Percentiles rank a stretch among this genome's conserved stretches.
Conservation (phyloP, 2,888 invertebrate genomes). For the Volucella inanis region DNA sequence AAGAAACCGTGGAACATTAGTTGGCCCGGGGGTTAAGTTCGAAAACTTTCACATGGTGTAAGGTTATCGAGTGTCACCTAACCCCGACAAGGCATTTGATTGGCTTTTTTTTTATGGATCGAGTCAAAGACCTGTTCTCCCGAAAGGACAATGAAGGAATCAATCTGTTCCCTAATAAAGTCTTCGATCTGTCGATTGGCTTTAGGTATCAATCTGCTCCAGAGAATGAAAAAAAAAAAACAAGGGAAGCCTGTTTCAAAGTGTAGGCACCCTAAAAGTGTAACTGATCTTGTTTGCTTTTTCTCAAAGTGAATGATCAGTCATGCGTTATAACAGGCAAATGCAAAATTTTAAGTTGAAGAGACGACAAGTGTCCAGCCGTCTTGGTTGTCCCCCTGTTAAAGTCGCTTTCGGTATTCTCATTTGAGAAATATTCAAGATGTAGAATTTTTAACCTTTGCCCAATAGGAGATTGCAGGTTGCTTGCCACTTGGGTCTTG, state of each 20-base stretch:
- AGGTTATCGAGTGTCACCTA: constrained; percentile 71
- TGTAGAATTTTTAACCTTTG: constrained; percentile 69
- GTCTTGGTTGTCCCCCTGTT: constrained; percentile 35
- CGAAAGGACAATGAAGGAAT: constrained; percentile 66
- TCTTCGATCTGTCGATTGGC: constrained; percentile 46
- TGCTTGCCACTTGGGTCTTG: background rate
- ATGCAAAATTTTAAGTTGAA: constrained; percentile 55
- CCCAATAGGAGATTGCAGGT: constrained; percentile 50
- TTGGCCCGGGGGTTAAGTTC: constrained; percentile 66
- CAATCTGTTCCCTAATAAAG: constrained; percentile 59
- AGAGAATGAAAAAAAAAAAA: constrained; percentile 33
- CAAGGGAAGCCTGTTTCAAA: constrained; percentile 65
- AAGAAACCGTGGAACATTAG: constrained; percentile 9
- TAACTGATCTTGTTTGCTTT: constrained; percentile 64
- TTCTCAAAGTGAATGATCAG: constrained; percentile 61
- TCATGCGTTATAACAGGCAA: constrained; percentile 52
- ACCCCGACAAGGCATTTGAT: constrained; percentile 54
- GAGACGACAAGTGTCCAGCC: constrained; percentile 58
- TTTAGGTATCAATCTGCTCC: constrained; percentile 45
- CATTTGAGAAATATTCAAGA: constrained; percentile 50
- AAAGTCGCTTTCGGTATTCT: constrained; percentile 46
- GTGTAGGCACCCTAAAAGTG: constrained; percentile 70
- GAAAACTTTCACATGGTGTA: constrained; percentile 75
- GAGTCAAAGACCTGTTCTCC: constrained; percentile 73
- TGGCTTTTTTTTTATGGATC: constrained; percentile 39